phyloP scores from a whole-genome alignment of 2,113 vertebrate genomes.

The Heteronetta atricapilla region DNA sequence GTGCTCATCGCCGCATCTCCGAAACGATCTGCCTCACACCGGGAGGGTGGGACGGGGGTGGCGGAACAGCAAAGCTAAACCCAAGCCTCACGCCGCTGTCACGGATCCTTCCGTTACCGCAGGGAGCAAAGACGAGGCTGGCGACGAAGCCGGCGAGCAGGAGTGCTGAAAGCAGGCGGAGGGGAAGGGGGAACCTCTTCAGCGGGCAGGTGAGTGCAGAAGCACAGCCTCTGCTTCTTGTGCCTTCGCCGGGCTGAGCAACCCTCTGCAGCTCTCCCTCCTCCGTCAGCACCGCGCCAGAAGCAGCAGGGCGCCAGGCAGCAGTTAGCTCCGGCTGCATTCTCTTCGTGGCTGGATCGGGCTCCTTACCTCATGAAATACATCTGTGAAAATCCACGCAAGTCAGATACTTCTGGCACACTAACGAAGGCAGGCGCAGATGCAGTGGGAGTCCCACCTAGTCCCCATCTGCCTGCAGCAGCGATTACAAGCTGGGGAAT shows the following conservation, averaged over 20 bases:
- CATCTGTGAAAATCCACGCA: background rate
- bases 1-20: background rate
- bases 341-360: background rate
- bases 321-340: background rate
- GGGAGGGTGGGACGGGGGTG: background rate
- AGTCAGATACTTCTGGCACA: background rate
- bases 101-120: background rate
- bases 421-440: background rate
- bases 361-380: background rate
- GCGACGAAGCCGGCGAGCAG: background rate
- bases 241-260: fast-evolving
- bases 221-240: background rate
- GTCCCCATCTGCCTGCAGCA: constrained; percentile 4
- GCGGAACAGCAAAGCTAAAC: background rate
- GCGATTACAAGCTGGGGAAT: constrained; percentile 4
- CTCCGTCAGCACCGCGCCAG: background rate
- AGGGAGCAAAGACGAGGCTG: fast-evolving
- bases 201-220: background rate
- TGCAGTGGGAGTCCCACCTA: background rate
- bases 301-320: background rate
- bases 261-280: background rate
- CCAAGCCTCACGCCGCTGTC: background rate
- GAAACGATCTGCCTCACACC: background rate
- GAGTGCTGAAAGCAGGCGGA: background rate
- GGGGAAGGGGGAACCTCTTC: background rate